phyloP scores from a whole-genome alignment of 2,113 vertebrate species.

The Pelmatolapia mariae region DNA sequence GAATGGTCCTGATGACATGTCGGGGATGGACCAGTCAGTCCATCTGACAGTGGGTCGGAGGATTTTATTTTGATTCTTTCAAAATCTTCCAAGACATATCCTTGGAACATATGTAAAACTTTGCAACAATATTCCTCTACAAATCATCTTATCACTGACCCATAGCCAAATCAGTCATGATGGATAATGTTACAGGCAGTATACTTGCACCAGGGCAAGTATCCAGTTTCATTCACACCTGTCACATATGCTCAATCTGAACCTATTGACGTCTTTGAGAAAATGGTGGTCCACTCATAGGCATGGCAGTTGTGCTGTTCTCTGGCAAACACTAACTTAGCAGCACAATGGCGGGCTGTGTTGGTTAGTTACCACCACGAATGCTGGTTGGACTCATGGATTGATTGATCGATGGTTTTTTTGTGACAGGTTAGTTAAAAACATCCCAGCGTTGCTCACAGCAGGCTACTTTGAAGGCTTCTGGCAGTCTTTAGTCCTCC shows the following conservation, averaged over 20 bases:
- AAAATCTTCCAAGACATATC: neutral
- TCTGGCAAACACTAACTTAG: neutral
- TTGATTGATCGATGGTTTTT: neutral
- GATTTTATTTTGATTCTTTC: neutral
- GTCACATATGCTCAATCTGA: neutral
- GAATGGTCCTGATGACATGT: neutral
- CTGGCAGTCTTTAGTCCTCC: no score
- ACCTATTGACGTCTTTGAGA: neutral
- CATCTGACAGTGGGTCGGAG: neutral
- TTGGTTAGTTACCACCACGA: neutral
- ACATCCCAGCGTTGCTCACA: neutral
- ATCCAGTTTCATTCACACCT: neutral
- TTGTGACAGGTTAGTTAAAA: neutral
- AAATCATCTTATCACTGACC: neutral
- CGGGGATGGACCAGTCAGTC: neutral
- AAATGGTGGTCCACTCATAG: neutral
- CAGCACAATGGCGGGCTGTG: neutral
- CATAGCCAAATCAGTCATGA: neutral
- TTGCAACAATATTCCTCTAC: neutral
- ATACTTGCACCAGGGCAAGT: neutral
- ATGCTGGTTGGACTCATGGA: neutral
- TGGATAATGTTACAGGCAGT: neutral
- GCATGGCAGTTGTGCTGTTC: neutral
- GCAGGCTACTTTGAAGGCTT: neutral
- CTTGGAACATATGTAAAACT: neutral